Percentiles rank a stretch among this genome's conserved stretches.
These are phyloP conservation scores for Phalacrocorax aristotelis DNA, from an alignment of 2,113 vertebrate species.

Conservation along the genomic window DNA sequence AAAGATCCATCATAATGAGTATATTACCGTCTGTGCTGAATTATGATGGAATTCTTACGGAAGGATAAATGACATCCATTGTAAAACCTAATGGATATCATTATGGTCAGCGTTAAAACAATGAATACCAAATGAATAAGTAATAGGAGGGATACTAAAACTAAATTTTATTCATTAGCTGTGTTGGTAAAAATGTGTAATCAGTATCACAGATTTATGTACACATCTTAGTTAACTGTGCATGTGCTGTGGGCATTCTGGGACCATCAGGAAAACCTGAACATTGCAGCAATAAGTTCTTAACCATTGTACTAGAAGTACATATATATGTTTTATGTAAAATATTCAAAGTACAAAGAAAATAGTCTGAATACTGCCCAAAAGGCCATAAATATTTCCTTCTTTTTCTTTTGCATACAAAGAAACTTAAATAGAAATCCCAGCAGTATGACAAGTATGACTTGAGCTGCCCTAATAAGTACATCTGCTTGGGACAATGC, in stretches of 20 bases:
- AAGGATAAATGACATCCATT: slow-evolving; percentile 27
- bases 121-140: slow-evolving; percentile 50
- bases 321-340: not conserved
- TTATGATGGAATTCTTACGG: slow-evolving; percentile 25
- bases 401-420: not conserved
- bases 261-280: not conserved
- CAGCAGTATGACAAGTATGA: not conserved
- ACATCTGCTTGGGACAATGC: not conserved
- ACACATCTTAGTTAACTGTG: not conserved
- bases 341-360: not conserved
- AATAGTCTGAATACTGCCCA: not conserved
- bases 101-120: slow-evolving; percentile 63
- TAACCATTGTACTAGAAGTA: not conserved
- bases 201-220: slow-evolving; percentile 2
- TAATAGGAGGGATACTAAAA: slow-evolving; percentile 36
- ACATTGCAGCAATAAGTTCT: not conserved
- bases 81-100: slow-evolving; percentile 54
- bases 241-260: not conserved
- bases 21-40: not conserved
- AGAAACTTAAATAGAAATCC: not conserved
- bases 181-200: not conserved
- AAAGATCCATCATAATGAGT: slow-evolving; percentile 51
- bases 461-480: not conserved
- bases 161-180: slow-evolving; percentile 10
- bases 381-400: not conserved